Base-by-base conservation (phyloP, 2,888 invertebrate species). In the Drosophila conformis region DNA sequence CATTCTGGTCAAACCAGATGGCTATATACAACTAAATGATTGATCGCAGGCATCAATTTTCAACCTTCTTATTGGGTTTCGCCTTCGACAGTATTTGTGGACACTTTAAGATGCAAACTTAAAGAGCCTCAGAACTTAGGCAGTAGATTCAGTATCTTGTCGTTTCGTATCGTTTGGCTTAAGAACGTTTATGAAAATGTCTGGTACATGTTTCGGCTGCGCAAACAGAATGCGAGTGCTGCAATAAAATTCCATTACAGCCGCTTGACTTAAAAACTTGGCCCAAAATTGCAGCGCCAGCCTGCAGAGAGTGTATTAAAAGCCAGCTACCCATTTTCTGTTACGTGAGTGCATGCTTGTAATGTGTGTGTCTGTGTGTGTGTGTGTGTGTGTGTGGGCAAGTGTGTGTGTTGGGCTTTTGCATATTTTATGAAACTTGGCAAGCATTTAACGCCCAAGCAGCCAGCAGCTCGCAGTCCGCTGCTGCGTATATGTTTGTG, bases 161-260 rank as follows among this genome's bases (percentile, higher is more conserved):
- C 25, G 40, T 56, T 54, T 31, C 49, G 59, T 36, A 56, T 38
- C 27, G 68, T 49, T 62, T 67, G 65, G 49, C 63, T 48, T 49
- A 42, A 60, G 35, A 76, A 70, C 85, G 79, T 80, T 86, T 86
- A 86, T 86, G 85, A 80, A 86, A 86, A 86, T 89, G 87, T 84
- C 89, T 81, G 89, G 74, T 60, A 86, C 85, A 86, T 86, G 85
- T 89, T 86, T 82, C 82, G 85, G 77, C 71, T 86, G 81, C 74
- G 78, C 87, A 86, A 86, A 86, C 70, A 87, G 87, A 77, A 81
- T 76, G 82, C 86, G 80, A 84, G 85, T 82, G 82, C 82, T 67
- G 89, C 82, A 89, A 86, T 86, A 86, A 86, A 89, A 89, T 89
- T 89, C 89, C 87, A 87, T 84, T 86, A 84, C 87, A 86, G 84